These are phyloP conservation scores for Ophiodon elongatus DNA, from an alignment of 2,113 vertebrate genomes.

Conservation along the genomic window DNA sequence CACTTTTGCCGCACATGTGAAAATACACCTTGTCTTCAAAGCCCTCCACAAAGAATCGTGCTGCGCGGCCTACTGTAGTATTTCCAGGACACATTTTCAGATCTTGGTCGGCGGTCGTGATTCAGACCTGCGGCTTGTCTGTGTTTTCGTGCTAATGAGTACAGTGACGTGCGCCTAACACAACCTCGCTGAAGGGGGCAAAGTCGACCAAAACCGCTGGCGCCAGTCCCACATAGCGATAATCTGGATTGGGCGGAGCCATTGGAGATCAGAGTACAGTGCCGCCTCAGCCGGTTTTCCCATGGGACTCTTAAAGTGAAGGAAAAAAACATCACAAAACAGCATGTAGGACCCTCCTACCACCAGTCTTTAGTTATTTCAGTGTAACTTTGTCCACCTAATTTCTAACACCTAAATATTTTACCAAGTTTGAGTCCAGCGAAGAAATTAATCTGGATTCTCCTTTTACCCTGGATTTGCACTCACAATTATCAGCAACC, in stretches of 20 bases:
- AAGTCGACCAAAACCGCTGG: slow-evolving; percentile 67
- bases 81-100: slow-evolving; percentile 63
- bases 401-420: not conserved
- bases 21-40: slow-evolving; percentile 64
- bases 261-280: slow-evolving; percentile 71
- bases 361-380: not conserved
- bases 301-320: slow-evolving; percentile 71
- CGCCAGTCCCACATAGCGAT: slow-evolving; percentile 74
- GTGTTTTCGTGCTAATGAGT: slow-evolving; percentile 74
- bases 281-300: slow-evolving; percentile 50
- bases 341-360: not conserved
- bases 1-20: slow-evolving; percentile 17
- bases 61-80: slow-evolving; percentile 43
- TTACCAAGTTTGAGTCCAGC: not conserved
- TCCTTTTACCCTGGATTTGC: not conserved
- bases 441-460: not conserved
- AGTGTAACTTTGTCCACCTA: not conserved
- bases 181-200: slow-evolving; percentile 71
- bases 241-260: slow-evolving; percentile 67
- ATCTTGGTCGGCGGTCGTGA: slow-evolving; percentile 69
- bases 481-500: slow-evolving; percentile 14
- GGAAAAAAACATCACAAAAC: slow-evolving; percentile 38
- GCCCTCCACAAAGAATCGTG: slow-evolving; percentile 23
- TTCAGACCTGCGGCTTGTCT: slow-evolving; percentile 33
- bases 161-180: slow-evolving; percentile 17